Conservation (phyloP, 1,140 invertebrate species). For the Lucilia sericata region DNA sequence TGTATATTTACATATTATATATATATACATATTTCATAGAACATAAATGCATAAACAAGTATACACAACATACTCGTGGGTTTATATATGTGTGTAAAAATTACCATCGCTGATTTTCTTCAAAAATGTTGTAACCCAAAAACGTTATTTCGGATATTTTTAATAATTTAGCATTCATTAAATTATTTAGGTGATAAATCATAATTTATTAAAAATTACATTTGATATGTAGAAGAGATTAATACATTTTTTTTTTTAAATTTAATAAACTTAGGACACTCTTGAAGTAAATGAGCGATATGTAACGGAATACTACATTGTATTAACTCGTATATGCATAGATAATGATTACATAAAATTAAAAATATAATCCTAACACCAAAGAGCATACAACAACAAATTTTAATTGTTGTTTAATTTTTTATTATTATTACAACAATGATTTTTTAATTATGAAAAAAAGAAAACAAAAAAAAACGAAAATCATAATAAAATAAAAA, state of each 20-base stretch:
- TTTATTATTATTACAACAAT: not conserved
- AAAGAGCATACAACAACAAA: slow-evolving; percentile 9
- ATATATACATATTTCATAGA: not conserved
- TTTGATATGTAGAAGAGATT: no score
- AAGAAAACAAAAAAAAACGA: slow-evolving; percentile 23
- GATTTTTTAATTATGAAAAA: not conserved
- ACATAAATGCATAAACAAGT: not conserved
- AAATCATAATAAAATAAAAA: slow-evolving; percentile 18
- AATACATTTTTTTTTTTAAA: no score
- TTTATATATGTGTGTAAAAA: no score
- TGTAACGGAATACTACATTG: not conserved
- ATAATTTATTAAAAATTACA: no score
- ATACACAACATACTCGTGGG: not conserved
- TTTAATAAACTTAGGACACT: no score
- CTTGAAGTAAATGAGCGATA: no score
- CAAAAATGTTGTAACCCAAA: no score
- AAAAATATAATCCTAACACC: slow-evolving; percentile 24
- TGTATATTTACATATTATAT: not conserved
- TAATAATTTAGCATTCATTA: no score
- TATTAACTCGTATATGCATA: not conserved
- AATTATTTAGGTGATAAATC: no score
- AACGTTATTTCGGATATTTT: no score
- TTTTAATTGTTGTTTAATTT: slow-evolving; percentile 12
- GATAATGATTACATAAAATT: slow-evolving; percentile 27
- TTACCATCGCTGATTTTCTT: no score